Evolutionary conservation across 2,797 vertebrate genomes (phyloP), one percentile per base, ranked within the genome.

Genomic region (Heliangelus exortis): DNA sequence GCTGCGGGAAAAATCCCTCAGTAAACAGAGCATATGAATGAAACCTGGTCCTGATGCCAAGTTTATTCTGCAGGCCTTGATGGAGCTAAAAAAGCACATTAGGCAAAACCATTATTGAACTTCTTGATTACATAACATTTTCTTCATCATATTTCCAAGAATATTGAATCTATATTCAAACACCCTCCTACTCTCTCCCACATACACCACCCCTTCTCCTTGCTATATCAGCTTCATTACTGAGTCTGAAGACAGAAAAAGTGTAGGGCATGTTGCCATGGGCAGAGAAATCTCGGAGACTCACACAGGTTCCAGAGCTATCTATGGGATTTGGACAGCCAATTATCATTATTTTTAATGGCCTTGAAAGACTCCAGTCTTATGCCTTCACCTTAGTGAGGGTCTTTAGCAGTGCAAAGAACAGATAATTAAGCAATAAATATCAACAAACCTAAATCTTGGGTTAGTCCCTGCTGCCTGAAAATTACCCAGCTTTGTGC

Each of bases 111-210:
- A 92, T 94, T 96, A 92, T 92, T 95, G 94, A 93, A 84, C 82
- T 96, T 87, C 89, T 95, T 95, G 87, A 96, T 96, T 96, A 89
- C 94, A 96, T 96, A 95, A 95, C 94, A 88, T 91, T 96, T 95
- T 96, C 95, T 94, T 96, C 94, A 95, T 86, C 89, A 89, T 96
- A 95, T 96, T 96, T 96, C 96, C 92, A 96, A 96, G 96, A 96
- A 96, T 95, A 96, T 55, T 93, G 4, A 87, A 86, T 96, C 93
- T 95, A 96, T 96, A 95, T 96, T 96, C 96, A 96, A 96, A 96
- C 89, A 94, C 43, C 94, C 93, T 96, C 96, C 94, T 76, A 85
- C 91, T 88, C 82, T 94, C 93, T 96, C 94, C 95, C 95, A 93
- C 95, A 65, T 41, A 41, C 76, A 93, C 94, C 95, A 88, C 93